phyloP scores from a whole-genome alignment of 1,140 invertebrate species.

The Vollenhovia emeryi region DNA sequence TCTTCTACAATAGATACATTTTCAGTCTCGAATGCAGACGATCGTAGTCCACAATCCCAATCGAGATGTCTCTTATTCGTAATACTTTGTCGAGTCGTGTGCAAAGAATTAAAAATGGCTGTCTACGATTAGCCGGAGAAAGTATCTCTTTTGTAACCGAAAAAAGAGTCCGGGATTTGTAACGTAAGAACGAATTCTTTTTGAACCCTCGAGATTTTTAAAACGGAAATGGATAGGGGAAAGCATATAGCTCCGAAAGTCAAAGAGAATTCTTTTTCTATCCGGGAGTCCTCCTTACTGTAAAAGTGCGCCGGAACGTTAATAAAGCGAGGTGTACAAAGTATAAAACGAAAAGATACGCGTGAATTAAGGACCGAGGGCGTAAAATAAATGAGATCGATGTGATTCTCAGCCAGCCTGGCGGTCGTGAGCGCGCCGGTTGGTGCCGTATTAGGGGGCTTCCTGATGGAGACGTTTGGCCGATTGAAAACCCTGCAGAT shows the following conservation, averaged over 20 bases:
- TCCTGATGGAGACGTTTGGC: conserved; percentile 88
- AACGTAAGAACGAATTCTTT: too few relatives aligned
- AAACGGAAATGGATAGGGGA: too few relatives aligned
- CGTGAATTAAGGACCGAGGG: neutral
- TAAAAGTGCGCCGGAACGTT: neutral
- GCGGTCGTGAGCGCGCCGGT: conserved; percentile 86
- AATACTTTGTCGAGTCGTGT: neutral
- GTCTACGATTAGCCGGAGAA: neutral
- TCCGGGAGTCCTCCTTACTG: too few relatives aligned
- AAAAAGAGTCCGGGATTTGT: too few relatives aligned
- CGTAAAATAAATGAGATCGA: conserved; percentile 9
- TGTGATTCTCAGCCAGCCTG: conserved; percentile 84
- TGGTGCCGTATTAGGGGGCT: conserved; percentile 86
- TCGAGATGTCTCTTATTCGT: neutral
- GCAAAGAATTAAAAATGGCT: neutral
- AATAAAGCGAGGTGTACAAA: neutral
- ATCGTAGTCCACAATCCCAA: neutral
- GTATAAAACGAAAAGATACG: neutral
- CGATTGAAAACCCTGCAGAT: conserved; percentile 88
- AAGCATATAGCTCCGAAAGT: too few relatives aligned
- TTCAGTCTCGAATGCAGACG: neutral
- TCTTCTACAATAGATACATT: neutral
- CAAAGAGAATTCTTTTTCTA: too few relatives aligned
- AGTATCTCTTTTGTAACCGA: too few relatives aligned
- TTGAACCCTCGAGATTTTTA: too few relatives aligned